Conservation (phyloP, 2,113 vertebrate species). For the Jacana jacana region DNA sequence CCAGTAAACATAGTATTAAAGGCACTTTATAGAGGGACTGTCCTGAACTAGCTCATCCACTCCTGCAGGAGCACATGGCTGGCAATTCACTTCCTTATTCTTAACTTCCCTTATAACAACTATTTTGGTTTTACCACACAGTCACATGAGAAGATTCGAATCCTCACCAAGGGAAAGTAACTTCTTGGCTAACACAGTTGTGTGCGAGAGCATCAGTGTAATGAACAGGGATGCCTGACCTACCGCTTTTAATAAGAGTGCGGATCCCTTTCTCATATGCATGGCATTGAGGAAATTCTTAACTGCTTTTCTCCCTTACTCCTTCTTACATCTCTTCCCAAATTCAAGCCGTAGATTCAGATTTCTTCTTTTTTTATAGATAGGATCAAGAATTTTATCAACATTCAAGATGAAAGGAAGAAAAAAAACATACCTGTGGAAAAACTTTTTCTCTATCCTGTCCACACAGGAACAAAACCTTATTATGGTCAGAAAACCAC, state of each 20-base stretch:
- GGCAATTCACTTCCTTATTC: neutral
- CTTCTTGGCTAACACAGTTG: neutral
- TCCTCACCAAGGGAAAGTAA: neutral
- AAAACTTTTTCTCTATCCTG: neutral
- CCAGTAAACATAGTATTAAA: neutral
- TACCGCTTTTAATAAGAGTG: neutral
- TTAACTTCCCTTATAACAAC: neutral
- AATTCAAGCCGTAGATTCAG: neutral
- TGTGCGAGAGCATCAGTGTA: neutral
- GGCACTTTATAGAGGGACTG: rapidly evolving
- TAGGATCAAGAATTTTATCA: neutral
- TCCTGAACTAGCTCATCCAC: neutral
- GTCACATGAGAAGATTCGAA: neutral
- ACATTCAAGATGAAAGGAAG: neutral
- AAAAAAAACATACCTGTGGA: rapidly evolving
- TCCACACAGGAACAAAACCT: neutral
- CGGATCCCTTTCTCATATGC: neutral
- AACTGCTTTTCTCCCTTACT: neutral
- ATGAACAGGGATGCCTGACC: rapidly evolving
- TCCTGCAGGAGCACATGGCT: neutral
- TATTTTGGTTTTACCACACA: neutral
- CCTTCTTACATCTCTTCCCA: neutral
- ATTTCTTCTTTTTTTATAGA: neutral
- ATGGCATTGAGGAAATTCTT: neutral
- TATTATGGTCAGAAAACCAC: neutral